Conservation (phyloP, 2,113 vertebrate species). For the Oncorhynchus clarkii region DNA sequence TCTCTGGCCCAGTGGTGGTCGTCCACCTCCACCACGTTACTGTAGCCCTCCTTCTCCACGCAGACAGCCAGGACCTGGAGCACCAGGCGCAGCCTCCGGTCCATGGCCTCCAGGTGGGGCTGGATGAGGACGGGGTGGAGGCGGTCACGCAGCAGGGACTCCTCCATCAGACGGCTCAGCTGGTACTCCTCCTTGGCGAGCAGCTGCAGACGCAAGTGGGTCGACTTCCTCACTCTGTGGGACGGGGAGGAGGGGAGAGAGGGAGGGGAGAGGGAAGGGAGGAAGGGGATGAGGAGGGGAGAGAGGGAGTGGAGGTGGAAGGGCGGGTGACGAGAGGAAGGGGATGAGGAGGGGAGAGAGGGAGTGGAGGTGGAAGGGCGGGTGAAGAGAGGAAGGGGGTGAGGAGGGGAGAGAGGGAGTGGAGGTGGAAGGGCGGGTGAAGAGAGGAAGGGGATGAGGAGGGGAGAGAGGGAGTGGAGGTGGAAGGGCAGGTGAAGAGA, state of each 20-base stretch:
- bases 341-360: background rate
- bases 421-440: background rate
- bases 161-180: slow-evolving; percentile 90
- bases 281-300: background rate
- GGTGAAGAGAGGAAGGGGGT: no score
- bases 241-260: background rate
- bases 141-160: slow-evolving; percentile 83
- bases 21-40: slow-evolving; percentile 84
- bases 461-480: background rate
- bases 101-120: slow-evolving; percentile 88
- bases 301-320: background rate
- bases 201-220: slow-evolving; percentile 88
- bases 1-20: slow-evolving; percentile 66
- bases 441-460: background rate
- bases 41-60: slow-evolving; percentile 83
- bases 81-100: slow-evolving; percentile 86
- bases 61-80: slow-evolving; percentile 84
- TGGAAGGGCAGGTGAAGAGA: no score
- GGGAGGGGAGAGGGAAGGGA: background rate
- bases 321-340: no score
- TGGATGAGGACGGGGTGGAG: slow-evolving; percentile 85
- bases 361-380: background rate
- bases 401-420: background rate
- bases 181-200: slow-evolving; percentile 90
- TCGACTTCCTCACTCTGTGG: slow-evolving; percentile 87